Evolutionary conservation across 2,888 invertebrate species (phyloP), one percentile per base, ranked within the genome.

Genomic region (Noctua janthe): DNA sequence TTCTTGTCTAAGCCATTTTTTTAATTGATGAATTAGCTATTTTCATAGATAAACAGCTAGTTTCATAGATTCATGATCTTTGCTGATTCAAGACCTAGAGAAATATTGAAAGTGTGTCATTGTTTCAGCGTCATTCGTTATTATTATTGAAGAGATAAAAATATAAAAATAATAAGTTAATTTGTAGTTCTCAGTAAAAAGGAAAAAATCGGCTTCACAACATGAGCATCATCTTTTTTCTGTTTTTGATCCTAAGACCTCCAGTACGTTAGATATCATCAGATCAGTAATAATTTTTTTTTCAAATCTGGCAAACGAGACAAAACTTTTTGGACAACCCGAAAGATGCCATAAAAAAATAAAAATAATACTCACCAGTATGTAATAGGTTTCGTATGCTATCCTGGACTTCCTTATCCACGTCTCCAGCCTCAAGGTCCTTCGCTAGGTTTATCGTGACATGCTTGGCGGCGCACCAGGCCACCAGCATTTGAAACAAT

Each of bases 401-500:
- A 88, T 94, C 94, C 92, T 95, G 96, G 92, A 96, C 92, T 49
- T 92, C 91, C 39, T 89, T 88, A 23, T 93, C 92, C 51, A 91
- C 89, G 72, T 93, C 91, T 62, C 91, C 91, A 66, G 87, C 87
- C 75, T 90, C 91, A 71, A 89, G 87, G 78, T 91, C 91, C 82
- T 87, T 90, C 47, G 92, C 91, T 79, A 91, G 82, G 70, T 91
- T 89, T 90, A 94, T 92, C 90, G 94, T 93, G 80, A 96, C 92
- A 80, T 95, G 94, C 88, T 96, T 97, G 59, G 95, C 96, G 86
- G 93, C 92, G 85, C 97, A 97, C 94, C 95, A 94, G 89, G 93
- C 93, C 85, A 96, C 94, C 92, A 96, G 90, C 90, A 94, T 93
- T 95, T 96, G 96, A 89, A 97, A 96, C 83, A 97, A 91, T 88